Conservation (phyloP, 2,113 vertebrate genomes). For the Microtus montanus region DNA sequence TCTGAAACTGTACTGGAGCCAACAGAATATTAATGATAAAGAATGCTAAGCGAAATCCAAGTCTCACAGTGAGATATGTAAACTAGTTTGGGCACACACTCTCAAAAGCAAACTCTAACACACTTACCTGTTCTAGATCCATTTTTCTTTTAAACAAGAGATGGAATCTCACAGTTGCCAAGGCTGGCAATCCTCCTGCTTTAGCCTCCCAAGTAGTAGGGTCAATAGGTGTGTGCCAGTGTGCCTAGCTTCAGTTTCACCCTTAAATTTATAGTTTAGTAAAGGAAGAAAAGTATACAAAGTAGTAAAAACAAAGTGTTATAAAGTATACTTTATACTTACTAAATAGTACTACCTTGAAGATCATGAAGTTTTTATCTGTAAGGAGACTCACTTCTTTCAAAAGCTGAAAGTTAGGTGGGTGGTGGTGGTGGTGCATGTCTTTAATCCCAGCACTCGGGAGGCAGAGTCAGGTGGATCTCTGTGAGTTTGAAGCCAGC, state of each 20-base stretch:
- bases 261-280: background rate
- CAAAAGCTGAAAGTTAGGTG: constrained; percentile 49
- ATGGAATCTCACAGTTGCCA: background rate
- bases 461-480: too few species aligned
- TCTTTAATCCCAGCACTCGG: too few species aligned
- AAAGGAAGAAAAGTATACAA: constrained; percentile 13
- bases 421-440: too few species aligned
- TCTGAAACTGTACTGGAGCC: constrained; percentile 40
- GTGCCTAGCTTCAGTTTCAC: background rate
- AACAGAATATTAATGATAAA: constrained; percentile 30
- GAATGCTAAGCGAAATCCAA: constrained; percentile 25
- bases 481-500: too few species aligned
- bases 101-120: constrained; percentile 43
- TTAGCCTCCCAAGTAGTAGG: background rate
- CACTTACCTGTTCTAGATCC: background rate
- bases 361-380: constrained; percentile 32
- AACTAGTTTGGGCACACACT: background rate
- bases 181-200: background rate
- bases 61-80: background rate
- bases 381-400: constrained; percentile 21
- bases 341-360: background rate
- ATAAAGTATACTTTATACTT: background rate
- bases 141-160: background rate
- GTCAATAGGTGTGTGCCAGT: background rate
- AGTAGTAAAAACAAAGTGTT: background rate